Evolutionary conservation across 2,797 vertebrate species (phyloP), one percentile per base, ranked within the genome.

Genomic region (Malacoctenus gilli): DNA sequence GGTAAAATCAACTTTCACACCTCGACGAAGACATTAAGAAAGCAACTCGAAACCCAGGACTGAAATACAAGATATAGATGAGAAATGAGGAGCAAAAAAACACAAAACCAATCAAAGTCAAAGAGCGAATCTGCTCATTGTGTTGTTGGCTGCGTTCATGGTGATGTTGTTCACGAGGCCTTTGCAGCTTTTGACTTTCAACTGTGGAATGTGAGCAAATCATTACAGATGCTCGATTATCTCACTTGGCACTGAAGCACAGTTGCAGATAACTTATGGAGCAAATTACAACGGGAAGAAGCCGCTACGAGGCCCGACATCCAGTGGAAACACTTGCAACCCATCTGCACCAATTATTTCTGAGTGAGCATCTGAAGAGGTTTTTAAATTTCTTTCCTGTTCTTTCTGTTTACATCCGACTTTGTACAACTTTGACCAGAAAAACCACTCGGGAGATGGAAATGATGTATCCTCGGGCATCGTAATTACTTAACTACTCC

Each of bases 151-250:
- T 43, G 7, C 41, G 20, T 25, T 57, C 58, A 55, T 25, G 39
- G n/a, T 42, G 54, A 38, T 21, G 44, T 69, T 59, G 60, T 54
- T 71, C 63, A 55, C 71, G 49, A 49, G 52, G 53, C 30, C 42
- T 59, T 28, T 38, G 37, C 59, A 50, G 43, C 31, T 49, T 62
- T 67, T 55, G 53, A 63, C 62, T 75, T 67, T 65, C 35, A 52
- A 58, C 47, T 61, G 39, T 46, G 54, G 39, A 63, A 64, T 31
- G 41, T 4, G 38, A 79, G 50, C 47, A 77, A 73, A 76, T 78
- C 68, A 62, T 74, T 70, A 64, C 61, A 66, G 44, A 40, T 43
- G 23, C 68, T 84, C 65, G 72, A 51, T 82, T 68, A 71, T 66
- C 57, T 67, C 30, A 51, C 64, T 72, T 79, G 73, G 79, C 74